Conservation (phyloP, 2,888 invertebrate species). For the Synanthedon tipuliformis region DNA sequence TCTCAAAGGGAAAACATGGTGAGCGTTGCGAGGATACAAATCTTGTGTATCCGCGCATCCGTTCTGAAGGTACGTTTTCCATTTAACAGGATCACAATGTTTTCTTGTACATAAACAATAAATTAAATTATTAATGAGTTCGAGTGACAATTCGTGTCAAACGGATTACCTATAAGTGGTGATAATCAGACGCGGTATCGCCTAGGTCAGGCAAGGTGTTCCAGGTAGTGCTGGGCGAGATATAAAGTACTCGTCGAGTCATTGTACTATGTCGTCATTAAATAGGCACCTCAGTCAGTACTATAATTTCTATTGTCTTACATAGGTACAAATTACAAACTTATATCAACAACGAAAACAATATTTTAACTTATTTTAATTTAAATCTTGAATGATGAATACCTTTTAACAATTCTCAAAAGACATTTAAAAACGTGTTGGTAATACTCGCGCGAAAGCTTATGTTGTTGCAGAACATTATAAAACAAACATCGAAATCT, state of each 20-base stretch:
- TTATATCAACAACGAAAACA: not conserved
- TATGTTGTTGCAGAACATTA: conserved; percentile 39
- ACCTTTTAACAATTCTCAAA: conserved; percentile 21
- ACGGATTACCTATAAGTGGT: not conserved
- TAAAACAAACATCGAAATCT: not conserved
- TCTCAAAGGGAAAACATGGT: conserved; percentile 52
- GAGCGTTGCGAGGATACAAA: conserved; percentile 54
- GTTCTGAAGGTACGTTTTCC: conserved; percentile 44
- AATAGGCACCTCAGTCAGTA: conserved; percentile 17
- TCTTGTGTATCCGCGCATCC: conserved; percentile 51
- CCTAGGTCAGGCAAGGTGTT: conserved; percentile 28
- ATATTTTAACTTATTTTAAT: not conserved
- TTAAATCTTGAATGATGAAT: not conserved
- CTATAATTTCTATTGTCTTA: conserved; percentile 14
- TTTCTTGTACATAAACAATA: conserved; percentile 27
- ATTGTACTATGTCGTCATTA: conserved; percentile 17
- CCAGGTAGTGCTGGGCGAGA: conserved; percentile 22
- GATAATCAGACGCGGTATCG: conserved; percentile 4
- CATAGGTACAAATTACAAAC: not conserved
- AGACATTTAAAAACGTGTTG: conserved; percentile 32
- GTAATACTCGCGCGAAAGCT: conserved; percentile 36
- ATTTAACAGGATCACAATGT: conserved; percentile 51
- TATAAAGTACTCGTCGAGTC: conserved; percentile 17
- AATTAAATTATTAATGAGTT: conserved; percentile 13
- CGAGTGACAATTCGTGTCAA: conserved; percentile 6